Evolutionary conservation across 2,888 invertebrate species (phyloP), one percentile per base, ranked within the genome.

Genomic region (Seladonia tumulorum): DNA sequence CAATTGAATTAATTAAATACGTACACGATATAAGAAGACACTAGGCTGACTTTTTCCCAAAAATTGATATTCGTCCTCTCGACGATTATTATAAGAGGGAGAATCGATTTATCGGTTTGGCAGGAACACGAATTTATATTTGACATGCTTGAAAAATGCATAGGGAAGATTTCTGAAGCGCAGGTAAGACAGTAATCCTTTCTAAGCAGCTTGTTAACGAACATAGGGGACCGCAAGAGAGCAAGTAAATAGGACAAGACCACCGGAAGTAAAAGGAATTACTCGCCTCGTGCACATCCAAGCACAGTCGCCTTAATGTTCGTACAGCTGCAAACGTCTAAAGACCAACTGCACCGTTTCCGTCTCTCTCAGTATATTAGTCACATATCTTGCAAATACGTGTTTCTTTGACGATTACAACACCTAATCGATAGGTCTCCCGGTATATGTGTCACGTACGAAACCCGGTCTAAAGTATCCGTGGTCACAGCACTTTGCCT

Each of bases 401-500:
- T 71, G 25, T 42, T 16, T 63, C 18, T 42, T 49, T 66, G 53
- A 25, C 63, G 49, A 35, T 68, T n/a, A 63, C 63, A 76, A 22
- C 57, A 42, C 73, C 82, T 45, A 57, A 74, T 73, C 68, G 60
- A 49, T 73, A 82, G 77, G 73, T 77, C 63, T 63, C 57, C 71
- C 5, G 66, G 70, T 66, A 47, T 47, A 12, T 79, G 49, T 29
- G 73, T 47, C 60, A 66, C 79, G 79, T 80, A 42, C 47, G 22
- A 74, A 68, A 42, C 66, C 49, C 70, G 68, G 57, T 47, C 74
- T 16, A 60, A 53, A 49, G 10, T 57, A 42, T 47, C 76, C 76
- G 63, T 53, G 57, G 45, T 77, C 81, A 78, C 81, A 86, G 85
- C 85, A 86, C 85, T 75, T 72, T 42, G 75, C 70, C 85, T 73